Conservation (phyloP, 2,888 invertebrate genomes). For the Andrena bicolor region DNA sequence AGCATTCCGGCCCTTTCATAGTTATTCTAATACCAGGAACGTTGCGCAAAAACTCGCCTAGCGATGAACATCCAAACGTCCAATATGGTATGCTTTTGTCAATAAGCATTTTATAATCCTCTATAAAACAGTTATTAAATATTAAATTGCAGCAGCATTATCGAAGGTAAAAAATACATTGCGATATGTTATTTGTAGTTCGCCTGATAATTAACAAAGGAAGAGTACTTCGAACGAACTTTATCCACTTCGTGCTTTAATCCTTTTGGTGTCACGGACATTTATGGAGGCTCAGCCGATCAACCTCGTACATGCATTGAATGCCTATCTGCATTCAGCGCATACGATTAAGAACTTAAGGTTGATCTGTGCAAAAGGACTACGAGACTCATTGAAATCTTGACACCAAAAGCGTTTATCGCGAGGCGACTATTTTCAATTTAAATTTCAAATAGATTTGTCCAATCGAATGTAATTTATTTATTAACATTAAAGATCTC, state of each 20-base stretch:
- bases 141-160: background rate
- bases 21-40: slow-evolving; percentile 87
- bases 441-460: background rate
- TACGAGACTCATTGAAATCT: background rate
- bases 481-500: background rate
- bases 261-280: no score
- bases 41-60: slow-evolving; percentile 88
- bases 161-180: background rate
- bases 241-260: background rate
- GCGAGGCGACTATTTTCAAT: no score
- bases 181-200: background rate
- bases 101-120: slow-evolving; percentile 88
- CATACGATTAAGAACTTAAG: no score
- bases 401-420: background rate
- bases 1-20: slow-evolving; percentile 86
- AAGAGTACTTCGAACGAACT: background rate
- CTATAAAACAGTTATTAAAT: slow-evolving; percentile 79
- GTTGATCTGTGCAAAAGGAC: no score
- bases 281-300: no score
- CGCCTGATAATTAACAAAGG: background rate
- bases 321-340: no score
- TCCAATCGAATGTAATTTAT: background rate
- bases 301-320: no score
- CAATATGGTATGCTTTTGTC: slow-evolving; percentile 88
- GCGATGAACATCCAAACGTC: slow-evolving; percentile 87